Evolutionary conservation across 2,797 vertebrate species (phyloP), one percentile per base, ranked within the genome.

Genomic region (Acrossocheilus wenchowensis): DNA sequence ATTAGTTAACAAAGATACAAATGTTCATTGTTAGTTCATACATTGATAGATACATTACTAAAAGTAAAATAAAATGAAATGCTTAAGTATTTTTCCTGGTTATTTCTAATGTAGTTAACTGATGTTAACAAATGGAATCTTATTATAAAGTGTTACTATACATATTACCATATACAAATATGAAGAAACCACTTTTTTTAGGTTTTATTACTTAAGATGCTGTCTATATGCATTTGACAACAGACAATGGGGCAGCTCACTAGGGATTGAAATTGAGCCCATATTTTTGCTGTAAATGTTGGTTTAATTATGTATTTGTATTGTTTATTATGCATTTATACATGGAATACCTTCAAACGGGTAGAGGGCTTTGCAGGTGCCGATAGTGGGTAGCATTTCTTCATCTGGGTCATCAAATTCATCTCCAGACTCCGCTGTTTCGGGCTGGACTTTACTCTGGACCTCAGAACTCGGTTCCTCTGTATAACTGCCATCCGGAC

Each of bases 401-500:
- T 99, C 98, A 21, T 99, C 99, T 87, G 99, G 97, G 0, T 99
- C 98, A 0, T 99, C 98, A 6, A 99, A 98, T 75, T 99, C 98
- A 0, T 90, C 89, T 52, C 43, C 80, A 81, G 88, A 90, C 79
- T 90, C 89, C 0, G 45, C 78, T 1, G 93, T 90, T 83, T 95
- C 92, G 19, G 93, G 94, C 87, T 95, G 88, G 62, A 66, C 94
- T 94, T 98, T 99, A 90, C 96, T 93, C 94, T 97, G 97, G 90
- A 94, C 96, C 96, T 99, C 98, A 94, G 97, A 96, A 89, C 96
- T 98, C 89, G 96, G 97, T 91, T 99, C 98, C 95, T 99, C 98
- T 14, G 98, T 99, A 94, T 99, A 99, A 96, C 98, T 99, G 95
- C 98, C 98, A 94, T 99, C 98, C 39, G 98, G 98, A 97, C 98